These are phyloP conservation scores for Megalopta genalis DNA, from an alignment of 1,140 invertebrate genomes.

Conservation along the genomic window DNA sequence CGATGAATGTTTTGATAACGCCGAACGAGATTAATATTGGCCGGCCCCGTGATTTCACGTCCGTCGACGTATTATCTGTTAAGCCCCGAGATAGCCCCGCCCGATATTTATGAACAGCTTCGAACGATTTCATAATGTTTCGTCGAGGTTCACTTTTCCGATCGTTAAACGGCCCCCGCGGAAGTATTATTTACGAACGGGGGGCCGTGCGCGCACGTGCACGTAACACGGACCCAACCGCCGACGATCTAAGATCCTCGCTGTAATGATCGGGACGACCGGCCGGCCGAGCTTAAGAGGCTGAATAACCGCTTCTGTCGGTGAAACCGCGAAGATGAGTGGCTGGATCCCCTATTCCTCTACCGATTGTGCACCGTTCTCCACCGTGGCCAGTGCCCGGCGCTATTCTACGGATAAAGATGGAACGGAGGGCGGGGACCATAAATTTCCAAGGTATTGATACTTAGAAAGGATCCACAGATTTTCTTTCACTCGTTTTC, in stretches of 20 bases:
- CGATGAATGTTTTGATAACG: too few species aligned
- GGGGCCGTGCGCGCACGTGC: too few species aligned
- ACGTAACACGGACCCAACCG: too few species aligned
- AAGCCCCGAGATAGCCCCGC: too few species aligned
- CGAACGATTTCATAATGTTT: too few species aligned
- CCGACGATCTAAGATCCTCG: background rate
- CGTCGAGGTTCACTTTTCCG: too few species aligned
- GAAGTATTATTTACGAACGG: too few species aligned
- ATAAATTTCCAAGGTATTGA: constrained; percentile 26
- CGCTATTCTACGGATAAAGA: background rate
- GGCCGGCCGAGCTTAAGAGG: constrained; percentile 3
- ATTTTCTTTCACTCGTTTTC: constrained; percentile 10
- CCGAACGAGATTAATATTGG: too few species aligned
- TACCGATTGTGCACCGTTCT: constrained; percentile 18
- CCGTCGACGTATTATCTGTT: too few species aligned
- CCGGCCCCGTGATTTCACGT: too few species aligned
- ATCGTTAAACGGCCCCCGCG: too few species aligned
- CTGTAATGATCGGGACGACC: constrained; percentile 26
- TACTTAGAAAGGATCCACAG: background rate
- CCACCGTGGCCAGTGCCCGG: background rate
- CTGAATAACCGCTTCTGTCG: constrained; percentile 13
- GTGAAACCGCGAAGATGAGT: constrained; percentile 34
- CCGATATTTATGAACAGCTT: too few species aligned
- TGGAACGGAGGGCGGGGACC: constrained; percentile 11
- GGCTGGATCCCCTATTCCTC: background rate